These are phyloP conservation scores for Petrocephalus zakoni DNA, from an alignment of 2,113 vertebrate genomes.

Conservation along the genomic window DNA sequence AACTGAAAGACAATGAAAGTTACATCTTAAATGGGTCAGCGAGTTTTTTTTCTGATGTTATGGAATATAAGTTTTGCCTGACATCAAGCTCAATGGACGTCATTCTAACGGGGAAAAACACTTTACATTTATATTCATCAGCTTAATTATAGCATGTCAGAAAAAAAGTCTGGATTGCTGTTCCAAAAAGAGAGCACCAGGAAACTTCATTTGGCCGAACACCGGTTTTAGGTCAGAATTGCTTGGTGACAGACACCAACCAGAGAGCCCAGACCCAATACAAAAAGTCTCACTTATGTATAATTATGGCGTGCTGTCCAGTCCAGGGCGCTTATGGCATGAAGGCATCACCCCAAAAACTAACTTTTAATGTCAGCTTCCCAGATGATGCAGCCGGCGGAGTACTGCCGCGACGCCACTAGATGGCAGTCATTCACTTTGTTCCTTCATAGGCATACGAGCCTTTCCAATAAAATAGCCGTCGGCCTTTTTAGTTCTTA, in stretches of 20 bases:
- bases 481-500: slow-evolving; percentile 32
- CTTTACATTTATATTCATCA: not conserved
- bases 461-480: slow-evolving; percentile 11
- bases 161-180: not conserved
- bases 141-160: not conserved
- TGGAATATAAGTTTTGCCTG: not conserved
- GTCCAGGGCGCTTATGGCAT: not conserved
- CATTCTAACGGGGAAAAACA: not conserved
- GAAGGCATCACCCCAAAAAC: no score
- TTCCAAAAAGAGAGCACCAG: not conserved
- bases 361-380: not conserved
- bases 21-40: slow-evolving; percentile 10
- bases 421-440: slow-evolving; percentile 29
- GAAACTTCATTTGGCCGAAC: not conserved
- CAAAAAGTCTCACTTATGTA: not conserved
- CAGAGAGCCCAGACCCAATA: not conserved
- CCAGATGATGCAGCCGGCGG: not conserved
- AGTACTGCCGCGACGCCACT: not conserved
- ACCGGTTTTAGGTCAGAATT: not conserved
- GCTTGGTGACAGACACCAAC: not conserved
- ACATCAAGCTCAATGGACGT: not conserved
- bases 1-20: slow-evolving; percentile 11
- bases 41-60: not conserved
- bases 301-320: not conserved
- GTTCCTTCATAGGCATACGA: not conserved